Percentiles rank a stretch among this genome's conserved stretches.
phyloP scores from a whole-genome alignment of 2,888 invertebrate species.

The Nowickia ferox region DNA sequence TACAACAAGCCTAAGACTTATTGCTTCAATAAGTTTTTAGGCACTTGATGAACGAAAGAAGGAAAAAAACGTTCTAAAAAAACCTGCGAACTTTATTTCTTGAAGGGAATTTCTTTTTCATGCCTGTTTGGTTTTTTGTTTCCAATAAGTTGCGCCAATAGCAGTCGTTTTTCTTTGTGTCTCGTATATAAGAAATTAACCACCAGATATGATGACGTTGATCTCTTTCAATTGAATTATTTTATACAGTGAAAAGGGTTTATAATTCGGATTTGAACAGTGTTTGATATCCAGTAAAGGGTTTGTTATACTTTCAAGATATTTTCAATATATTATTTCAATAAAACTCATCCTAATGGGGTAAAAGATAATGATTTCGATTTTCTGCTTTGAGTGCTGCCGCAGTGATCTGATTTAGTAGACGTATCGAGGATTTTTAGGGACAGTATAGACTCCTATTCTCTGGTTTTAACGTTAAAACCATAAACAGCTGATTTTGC shows the following conservation, averaged over 20 bases:
- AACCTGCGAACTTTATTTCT: conserved; percentile 68
- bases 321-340: not conserved
- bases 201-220: conserved; percentile 74
- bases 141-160: conserved; percentile 63
- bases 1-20: conserved; percentile 68
- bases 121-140: not conserved
- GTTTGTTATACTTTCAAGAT: not conserved
- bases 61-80: conserved; percentile 31
- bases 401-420: no score
- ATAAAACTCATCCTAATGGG: not conserved
- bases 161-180: conserved; percentile 29
- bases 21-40: conserved; percentile 62
- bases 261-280: conserved; percentile 25
- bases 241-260: conserved; percentile 67
- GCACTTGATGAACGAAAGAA: conserved; percentile 34
- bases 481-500: no score
- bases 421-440: no score
- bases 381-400: no score
- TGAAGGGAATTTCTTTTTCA: conserved; percentile 24
- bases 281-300: not conserved
- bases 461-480: no score
- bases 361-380: no score
- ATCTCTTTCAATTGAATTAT: conserved; percentile 77
- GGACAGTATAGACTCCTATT: no score
- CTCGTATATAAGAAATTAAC: conserved; percentile 51